Evolutionary conservation across 2,888 invertebrate species (phyloP).

Genomic region (Rhopalosiphum nymphaeae): DNA sequence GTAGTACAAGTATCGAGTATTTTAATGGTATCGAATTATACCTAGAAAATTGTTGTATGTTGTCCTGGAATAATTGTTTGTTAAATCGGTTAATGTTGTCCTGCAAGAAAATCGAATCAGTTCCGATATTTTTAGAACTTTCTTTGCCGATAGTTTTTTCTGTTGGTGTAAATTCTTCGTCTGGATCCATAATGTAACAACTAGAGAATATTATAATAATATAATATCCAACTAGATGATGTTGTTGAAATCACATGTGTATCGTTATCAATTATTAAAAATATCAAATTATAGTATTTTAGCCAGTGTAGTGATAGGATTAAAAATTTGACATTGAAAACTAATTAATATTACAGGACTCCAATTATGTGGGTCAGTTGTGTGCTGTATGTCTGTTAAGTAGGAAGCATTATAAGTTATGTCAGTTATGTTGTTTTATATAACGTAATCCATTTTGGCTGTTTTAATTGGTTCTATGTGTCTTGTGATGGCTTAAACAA

Average conservation of each 20-base stretch:
- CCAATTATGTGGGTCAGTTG: not conserved
- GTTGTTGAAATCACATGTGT: not conserved
- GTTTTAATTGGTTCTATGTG: not conserved
- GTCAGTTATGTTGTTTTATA: not conserved
- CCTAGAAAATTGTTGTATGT: not conserved
- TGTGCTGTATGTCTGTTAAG: not conserved
- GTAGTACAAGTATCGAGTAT: no score
- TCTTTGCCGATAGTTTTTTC: not conserved
- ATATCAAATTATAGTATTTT: not conserved
- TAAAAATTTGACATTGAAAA: constrained; percentile 31
- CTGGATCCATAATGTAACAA: not conserved
- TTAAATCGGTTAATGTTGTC: constrained; percentile 40
- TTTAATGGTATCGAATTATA: not conserved
- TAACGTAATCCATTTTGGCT: constrained; percentile 7
- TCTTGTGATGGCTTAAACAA: not conserved
- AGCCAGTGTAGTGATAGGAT: constrained; percentile 23
- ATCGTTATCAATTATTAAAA: not conserved
- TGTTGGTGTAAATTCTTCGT: not conserved
- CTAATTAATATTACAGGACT: not conserved
- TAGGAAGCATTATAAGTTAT: not conserved
- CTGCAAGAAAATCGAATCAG: not conserved
- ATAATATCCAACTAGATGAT: not conserved
- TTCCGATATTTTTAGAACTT: not conserved
- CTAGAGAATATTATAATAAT: not conserved
- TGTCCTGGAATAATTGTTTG: constrained; percentile 15